Evolutionary conservation across 2,797 vertebrate genomes (phyloP).

Genomic region (Brotula barbata): DNA sequence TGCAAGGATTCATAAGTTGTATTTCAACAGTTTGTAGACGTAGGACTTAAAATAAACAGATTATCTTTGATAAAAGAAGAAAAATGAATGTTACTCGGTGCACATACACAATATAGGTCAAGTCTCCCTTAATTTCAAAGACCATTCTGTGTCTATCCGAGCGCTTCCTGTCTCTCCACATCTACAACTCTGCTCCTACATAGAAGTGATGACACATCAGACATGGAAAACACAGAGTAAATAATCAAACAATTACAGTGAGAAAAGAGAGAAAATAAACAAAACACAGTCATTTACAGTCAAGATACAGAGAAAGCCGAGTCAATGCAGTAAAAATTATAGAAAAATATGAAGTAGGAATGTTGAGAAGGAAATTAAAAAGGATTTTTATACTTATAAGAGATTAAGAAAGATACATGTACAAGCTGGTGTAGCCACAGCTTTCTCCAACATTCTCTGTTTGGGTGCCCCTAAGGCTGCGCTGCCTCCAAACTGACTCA

Average conservation of each 20-base stretch:
- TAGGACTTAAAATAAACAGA: slow-evolving; percentile 11
- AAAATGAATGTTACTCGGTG: slow-evolving; percentile 29
- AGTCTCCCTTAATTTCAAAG: slow-evolving; percentile 62
- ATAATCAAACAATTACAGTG: slow-evolving; percentile 63
- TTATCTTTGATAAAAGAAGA: slow-evolving; percentile 10
- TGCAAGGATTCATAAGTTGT: slow-evolving; percentile 11
- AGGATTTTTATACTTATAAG: slow-evolving; percentile 27
- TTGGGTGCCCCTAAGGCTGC: slow-evolving; percentile 61
- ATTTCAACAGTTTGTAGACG: slow-evolving; percentile 12
- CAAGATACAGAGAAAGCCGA: slow-evolving; percentile 66
- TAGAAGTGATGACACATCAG: slow-evolving; percentile 48
- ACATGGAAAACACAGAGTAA: slow-evolving; percentile 55
- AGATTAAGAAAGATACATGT: slow-evolving; percentile 66
- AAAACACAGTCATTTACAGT: slow-evolving; percentile 70
- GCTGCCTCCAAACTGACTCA: slow-evolving; percentile 61
- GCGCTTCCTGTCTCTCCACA: too few relatives aligned
- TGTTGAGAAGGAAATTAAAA: slow-evolving; percentile 54
- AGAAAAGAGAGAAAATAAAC: slow-evolving; percentile 41
- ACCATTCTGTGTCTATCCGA: too few relatives aligned
- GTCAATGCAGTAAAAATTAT: slow-evolving; percentile 54
- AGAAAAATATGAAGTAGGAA: slow-evolving; percentile 48
- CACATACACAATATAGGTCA: slow-evolving; percentile 20
- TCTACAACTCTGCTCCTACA: slow-evolving; percentile 63
- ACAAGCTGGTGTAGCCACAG: slow-evolving; percentile 67
- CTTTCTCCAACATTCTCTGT: slow-evolving; percentile 66